These are phyloP conservation scores for Ceratitis capitata DNA, from an alignment of 1,140 invertebrate genomes.

Conservation along the genomic window DNA sequence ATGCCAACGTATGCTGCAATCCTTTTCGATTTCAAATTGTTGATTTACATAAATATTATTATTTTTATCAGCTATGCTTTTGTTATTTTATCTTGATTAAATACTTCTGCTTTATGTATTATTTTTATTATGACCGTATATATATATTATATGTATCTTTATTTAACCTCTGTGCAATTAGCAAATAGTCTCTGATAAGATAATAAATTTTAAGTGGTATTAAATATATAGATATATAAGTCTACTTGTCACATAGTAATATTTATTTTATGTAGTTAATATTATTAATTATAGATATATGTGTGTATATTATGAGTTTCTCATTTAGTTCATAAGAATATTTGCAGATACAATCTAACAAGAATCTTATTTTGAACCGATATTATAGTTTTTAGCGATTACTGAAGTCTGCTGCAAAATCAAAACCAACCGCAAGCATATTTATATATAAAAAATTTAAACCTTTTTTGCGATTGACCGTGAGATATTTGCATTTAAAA, in stretches of 20 bases:
- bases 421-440: background rate
- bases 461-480: too few relatives aligned
- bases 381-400: background rate
- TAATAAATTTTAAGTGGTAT: background rate
- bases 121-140: background rate
- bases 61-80: background rate
- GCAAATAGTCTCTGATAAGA: background rate
- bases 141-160: too few relatives aligned
- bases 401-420: background rate
- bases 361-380: background rate
- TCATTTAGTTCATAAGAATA: background rate
- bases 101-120: background rate
- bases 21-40: background rate
- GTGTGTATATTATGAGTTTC: background rate
- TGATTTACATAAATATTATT: background rate
- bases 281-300: background rate
- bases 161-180: background rate
- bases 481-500: too few relatives aligned
- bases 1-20: background rate
- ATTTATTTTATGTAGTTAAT: background rate
- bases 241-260: background rate
- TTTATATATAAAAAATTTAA: too few relatives aligned
- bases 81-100: background rate
- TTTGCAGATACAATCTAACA: background rate
- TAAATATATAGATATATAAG: slow-evolving; percentile 2